Evolutionary conservation across 2,113 vertebrate genomes (phyloP).

Genomic region (Nesoenas mayeri): DNA sequence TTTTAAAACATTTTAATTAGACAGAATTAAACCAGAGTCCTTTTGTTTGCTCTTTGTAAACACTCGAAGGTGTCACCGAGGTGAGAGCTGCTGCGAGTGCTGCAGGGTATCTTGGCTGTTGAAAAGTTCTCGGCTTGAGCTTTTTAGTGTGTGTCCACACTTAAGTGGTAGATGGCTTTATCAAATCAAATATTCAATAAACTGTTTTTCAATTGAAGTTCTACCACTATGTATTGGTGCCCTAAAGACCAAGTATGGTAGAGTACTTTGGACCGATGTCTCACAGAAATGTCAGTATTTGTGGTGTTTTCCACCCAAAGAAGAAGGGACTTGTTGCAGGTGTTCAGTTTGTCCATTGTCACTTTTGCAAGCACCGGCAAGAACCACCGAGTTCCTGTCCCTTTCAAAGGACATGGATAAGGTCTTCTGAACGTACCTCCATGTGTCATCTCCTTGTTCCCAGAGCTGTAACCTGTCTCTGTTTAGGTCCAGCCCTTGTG

Average conservation of each 20-base stretch:
- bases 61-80: not conserved
- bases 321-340: not conserved
- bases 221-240: accelerated
- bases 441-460: not conserved
- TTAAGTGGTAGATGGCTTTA: not conserved
- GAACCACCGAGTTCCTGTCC: not conserved
- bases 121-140: not conserved
- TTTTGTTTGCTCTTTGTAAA: slow-evolving; percentile 41
- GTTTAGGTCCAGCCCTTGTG: not conserved
- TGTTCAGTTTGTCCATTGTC: not conserved
- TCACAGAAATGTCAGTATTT: not conserved
- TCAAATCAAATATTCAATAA: not conserved
- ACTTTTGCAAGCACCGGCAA: not conserved
- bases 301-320: not conserved
- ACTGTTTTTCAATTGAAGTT: not conserved
- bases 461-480: not conserved
- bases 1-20: slow-evolving; percentile 75
- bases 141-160: not conserved
- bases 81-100: not conserved
- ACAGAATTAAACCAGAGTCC: slow-evolving; percentile 48
- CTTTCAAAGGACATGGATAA: not conserved
- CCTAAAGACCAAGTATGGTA: not conserved
- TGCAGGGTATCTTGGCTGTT: not conserved
- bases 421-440: not conserved
- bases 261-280: not conserved